These are phyloP conservation scores for Apodemus agrarius DNA, from an alignment of 2,797 vertebrate species.

Conservation along the genomic window DNA sequence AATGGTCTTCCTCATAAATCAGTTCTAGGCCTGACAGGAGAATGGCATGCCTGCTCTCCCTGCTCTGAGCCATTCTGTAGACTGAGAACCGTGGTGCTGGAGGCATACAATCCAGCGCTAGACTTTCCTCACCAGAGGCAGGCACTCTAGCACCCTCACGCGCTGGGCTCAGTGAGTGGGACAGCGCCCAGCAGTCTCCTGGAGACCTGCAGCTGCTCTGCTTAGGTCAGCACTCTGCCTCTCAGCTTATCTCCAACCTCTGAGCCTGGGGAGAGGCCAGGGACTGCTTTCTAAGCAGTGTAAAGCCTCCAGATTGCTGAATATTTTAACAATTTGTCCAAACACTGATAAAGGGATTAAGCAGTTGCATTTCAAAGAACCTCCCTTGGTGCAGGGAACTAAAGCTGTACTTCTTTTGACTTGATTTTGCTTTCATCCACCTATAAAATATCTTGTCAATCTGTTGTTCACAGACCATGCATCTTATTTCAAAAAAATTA, in stretches of 20 bases:
- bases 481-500: constrained; percentile 57
- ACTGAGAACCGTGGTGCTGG: constrained; percentile 83
- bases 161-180: constrained; percentile 87
- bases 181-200: too few relatives aligned
- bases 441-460: constrained; percentile 23
- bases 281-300: constrained; percentile 83
- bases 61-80: constrained; percentile 76
- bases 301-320: constrained; percentile 81
- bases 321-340: constrained; percentile 87
- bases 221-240: constrained; percentile 88
- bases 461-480: constrained; percentile 23
- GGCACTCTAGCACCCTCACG: constrained; percentile 79
- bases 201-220: constrained; percentile 86
- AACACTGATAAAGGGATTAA: constrained; percentile 87
- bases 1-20: constrained; percentile 50
- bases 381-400: constrained; percentile 54
- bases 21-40: constrained; percentile 72
- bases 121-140: constrained; percentile 88
- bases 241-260: constrained; percentile 89
- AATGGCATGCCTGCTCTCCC: constrained; percentile 78
- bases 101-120: constrained; percentile 79
- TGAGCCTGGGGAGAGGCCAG: constrained; percentile 86
- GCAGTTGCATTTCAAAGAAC: constrained; percentile 77
- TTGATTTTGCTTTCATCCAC: constrained; percentile 51
- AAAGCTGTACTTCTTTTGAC: constrained; percentile 11